Evolutionary conservation across 2,797 vertebrate genomes (phyloP).

Genomic region (Carduelis carduelis): DNA sequence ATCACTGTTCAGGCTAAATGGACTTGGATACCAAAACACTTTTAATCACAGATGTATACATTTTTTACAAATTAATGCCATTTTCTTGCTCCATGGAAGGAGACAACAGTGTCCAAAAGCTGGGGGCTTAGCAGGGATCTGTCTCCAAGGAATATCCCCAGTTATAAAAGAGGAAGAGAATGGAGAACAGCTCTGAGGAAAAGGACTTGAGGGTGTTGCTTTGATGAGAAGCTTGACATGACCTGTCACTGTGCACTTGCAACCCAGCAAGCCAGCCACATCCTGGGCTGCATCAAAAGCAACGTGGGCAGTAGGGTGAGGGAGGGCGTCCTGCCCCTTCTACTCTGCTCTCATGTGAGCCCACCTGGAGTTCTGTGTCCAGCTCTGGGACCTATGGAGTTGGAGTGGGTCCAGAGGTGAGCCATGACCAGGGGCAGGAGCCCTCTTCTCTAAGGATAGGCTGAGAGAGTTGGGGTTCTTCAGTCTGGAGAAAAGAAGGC

Average conservation of each 20-base stretch:
- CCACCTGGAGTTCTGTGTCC: background rate
- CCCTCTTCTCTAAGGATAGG: background rate
- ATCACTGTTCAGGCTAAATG: background rate
- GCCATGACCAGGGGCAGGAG: background rate
- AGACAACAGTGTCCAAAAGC: background rate
- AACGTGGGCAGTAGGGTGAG: rapidly evolving
- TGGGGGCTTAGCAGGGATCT: rapidly evolving
- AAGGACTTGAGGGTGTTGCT: background rate
- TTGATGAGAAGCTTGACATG: background rate
- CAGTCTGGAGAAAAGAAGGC: background rate
- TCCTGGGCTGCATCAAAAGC: background rate
- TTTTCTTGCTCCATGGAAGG: background rate
- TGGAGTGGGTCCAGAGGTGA: background rate
- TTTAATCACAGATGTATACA: background rate
- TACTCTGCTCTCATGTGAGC: too few species aligned
- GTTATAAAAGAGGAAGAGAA: background rate
- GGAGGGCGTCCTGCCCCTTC: background rate
- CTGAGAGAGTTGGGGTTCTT: background rate
- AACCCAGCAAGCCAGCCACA: background rate
- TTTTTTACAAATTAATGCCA: background rate
- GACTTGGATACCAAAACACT: background rate
- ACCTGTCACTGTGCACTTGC: background rate
- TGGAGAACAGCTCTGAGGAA: background rate
- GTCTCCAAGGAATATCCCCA: background rate
- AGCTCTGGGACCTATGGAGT: background rate